These are phyloP conservation scores for Bombyx mandarina DNA, from an alignment of 1,140 invertebrate species.

Conservation along the genomic window DNA sequence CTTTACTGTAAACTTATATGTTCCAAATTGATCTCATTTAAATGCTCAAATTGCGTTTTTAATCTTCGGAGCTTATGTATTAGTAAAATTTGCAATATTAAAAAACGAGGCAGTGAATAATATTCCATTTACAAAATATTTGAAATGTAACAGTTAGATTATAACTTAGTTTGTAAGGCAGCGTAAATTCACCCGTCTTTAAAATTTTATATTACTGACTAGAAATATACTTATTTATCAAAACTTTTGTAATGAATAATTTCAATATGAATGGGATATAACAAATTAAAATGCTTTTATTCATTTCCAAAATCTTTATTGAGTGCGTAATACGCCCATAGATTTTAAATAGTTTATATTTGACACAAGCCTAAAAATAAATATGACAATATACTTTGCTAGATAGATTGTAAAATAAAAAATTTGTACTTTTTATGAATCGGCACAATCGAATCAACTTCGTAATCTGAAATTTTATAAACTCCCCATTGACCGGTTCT, in stretches of 20 bases:
- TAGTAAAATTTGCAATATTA: too few relatives aligned
- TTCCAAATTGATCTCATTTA: conserved; percentile 18
- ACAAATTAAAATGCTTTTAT: conserved; percentile 26
- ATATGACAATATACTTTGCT: not conserved
- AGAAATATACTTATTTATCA: conserved; percentile 72
- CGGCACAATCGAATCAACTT: too few relatives aligned
- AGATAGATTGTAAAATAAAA: not conserved
- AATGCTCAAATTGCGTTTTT: conserved; percentile 2
- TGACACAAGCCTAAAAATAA: not conserved
- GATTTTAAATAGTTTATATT: conserved; percentile 1
- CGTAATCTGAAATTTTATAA: too few relatives aligned
- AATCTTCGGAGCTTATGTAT: too few relatives aligned
- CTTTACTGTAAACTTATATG: too few relatives aligned
- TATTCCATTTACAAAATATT: conserved; percentile 68
- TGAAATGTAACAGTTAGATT: conserved; percentile 44
- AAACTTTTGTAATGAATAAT: conserved; percentile 61
- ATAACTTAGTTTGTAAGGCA: conserved; percentile 53
- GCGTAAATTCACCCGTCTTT: conserved; percentile 69
- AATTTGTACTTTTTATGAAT: too few relatives aligned
- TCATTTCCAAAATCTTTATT: conserved; percentile 51
- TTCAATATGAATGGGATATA: conserved; percentile 60
- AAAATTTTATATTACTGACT: conserved; percentile 71
- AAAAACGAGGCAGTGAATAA: conserved; percentile 22
- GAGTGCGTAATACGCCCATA: conserved; percentile 17
- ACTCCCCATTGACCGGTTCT: too few relatives aligned